Evolutionary conservation across 2,888 invertebrate genomes (phyloP).

Genomic region (Tipula confusa): DNA sequence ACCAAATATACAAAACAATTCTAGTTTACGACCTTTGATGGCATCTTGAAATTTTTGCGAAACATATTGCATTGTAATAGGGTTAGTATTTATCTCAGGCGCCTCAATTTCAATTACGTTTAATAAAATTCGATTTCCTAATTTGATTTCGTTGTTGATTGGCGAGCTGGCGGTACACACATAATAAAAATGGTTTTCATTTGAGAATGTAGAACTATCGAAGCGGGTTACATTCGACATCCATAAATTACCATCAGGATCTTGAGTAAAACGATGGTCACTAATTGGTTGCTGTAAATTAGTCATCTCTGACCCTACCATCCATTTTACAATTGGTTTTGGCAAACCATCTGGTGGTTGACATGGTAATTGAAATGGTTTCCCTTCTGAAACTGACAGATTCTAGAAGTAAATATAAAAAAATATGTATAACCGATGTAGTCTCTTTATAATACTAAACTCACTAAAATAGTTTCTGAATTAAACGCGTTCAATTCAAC

Average conservation of each 20-base stretch:
- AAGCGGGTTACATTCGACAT: constrained; percentile 86
- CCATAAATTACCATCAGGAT: constrained; percentile 96
- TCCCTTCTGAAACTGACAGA: constrained; percentile 71
- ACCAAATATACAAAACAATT: constrained; percentile 92
- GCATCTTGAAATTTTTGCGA: constrained; percentile 84
- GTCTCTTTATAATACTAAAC: too few species aligned
- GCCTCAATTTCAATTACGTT: constrained; percentile 71
- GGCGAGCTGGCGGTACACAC: constrained; percentile 92
- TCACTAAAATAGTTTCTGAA: constrained; percentile 54
- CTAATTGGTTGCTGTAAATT: constrained; percentile 58
- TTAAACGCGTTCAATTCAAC: constrained; percentile 87
- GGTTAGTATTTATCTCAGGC: constrained; percentile 65
- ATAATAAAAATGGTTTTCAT: constrained; percentile 60
- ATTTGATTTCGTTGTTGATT: constrained; percentile 85
- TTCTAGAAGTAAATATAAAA: constrained; percentile 35
- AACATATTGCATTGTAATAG: constrained; percentile 76
- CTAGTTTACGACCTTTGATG: constrained; percentile 73
- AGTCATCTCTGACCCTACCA: constrained; percentile 51
- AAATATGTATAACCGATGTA: not conserved
- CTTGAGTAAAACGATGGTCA: constrained; percentile 89
- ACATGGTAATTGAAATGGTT: constrained; percentile 83
- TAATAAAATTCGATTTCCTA: constrained; percentile 76
- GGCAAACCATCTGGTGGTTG: constrained; percentile 95
- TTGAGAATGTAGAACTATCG: constrained; percentile 70
- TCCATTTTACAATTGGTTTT: constrained; percentile 92